Evolutionary conservation across 2,888 invertebrate genomes (phyloP).

Genomic region (Caradrina kadenii): DNA sequence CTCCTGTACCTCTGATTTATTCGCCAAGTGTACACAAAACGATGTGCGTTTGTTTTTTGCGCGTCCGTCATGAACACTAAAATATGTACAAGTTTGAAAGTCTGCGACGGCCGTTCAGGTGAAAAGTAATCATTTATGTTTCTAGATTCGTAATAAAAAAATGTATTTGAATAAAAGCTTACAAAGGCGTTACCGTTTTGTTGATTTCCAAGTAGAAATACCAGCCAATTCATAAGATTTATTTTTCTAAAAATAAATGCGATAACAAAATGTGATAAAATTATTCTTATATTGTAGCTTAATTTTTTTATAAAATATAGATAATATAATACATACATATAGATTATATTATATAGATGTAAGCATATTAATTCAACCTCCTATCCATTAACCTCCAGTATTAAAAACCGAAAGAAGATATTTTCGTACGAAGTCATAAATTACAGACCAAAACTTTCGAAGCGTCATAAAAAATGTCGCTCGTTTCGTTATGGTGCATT

Average conservation of each 20-base stretch:
- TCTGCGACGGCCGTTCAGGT: slow-evolving; percentile 11
- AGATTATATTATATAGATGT: too few species aligned
- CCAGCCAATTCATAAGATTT: too few species aligned
- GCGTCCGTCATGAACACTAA: slow-evolving; percentile 63
- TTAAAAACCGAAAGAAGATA: too few species aligned
- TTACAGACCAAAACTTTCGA: not conserved
- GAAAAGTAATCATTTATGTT: slow-evolving; percentile 14
- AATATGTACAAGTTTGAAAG: slow-evolving; percentile 56
- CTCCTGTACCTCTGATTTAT: slow-evolving; percentile 86
- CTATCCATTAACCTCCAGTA: too few species aligned
- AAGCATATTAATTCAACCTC: too few species aligned
- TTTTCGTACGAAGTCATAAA: not conserved
- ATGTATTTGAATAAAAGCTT: too few species aligned
- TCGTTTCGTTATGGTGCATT: not conserved
- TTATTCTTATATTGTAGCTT: too few species aligned
- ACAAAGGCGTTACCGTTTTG: not conserved
- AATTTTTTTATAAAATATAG: too few species aligned
- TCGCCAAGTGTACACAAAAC: slow-evolving; percentile 81
- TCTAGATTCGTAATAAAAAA: not conserved
- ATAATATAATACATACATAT: too few species aligned
- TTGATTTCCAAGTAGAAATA: not conserved
- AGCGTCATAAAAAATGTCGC: slow-evolving; percentile 1
- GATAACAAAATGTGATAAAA: not conserved
- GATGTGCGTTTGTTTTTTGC: slow-evolving; percentile 76
- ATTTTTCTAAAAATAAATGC: not conserved